These are phyloP conservation scores for Thymelicus sylvestris DNA, from an alignment of 2,888 invertebrate genomes.

Conservation along the genomic window DNA sequence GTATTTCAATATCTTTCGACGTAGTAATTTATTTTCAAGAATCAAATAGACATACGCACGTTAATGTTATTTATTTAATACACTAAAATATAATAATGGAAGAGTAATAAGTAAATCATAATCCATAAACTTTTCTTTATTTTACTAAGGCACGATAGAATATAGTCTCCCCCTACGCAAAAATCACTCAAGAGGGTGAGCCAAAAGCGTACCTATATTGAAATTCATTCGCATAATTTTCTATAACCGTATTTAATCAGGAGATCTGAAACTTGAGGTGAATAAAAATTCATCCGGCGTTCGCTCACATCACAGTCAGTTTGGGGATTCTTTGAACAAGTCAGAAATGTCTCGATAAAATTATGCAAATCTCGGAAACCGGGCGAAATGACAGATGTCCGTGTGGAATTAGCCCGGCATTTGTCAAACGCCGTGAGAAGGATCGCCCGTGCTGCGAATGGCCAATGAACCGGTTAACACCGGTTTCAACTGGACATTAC, in stretches of 20 bases:
- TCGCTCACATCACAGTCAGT: constrained; percentile 34
- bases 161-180: not conserved
- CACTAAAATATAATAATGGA: too few relatives aligned
- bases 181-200: constrained; percentile 14
- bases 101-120: too few relatives aligned
- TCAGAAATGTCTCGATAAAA: constrained; percentile 34
- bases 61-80: too few relatives aligned
- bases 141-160: not conserved
- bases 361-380: constrained; percentile 37
- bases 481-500: constrained; percentile 11
- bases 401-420: constrained; percentile 40
- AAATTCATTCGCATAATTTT: constrained; percentile 38
- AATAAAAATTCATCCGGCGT: constrained; percentile 34
- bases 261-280: constrained; percentile 16
- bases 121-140: too few relatives aligned
- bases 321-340: constrained; percentile 34
- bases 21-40: too few relatives aligned
- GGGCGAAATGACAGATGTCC: constrained; percentile 37
- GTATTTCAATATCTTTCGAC: too few relatives aligned
- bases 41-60: too few relatives aligned
- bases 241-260: constrained; percentile 32
- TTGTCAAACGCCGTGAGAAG: constrained; percentile 45
- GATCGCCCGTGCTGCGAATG: constrained; percentile 43
- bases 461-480: constrained; percentile 39
- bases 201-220: constrained; percentile 16